Conservation (phyloP, 2,888 invertebrate species). For the Mimachlamys varia region DNA sequence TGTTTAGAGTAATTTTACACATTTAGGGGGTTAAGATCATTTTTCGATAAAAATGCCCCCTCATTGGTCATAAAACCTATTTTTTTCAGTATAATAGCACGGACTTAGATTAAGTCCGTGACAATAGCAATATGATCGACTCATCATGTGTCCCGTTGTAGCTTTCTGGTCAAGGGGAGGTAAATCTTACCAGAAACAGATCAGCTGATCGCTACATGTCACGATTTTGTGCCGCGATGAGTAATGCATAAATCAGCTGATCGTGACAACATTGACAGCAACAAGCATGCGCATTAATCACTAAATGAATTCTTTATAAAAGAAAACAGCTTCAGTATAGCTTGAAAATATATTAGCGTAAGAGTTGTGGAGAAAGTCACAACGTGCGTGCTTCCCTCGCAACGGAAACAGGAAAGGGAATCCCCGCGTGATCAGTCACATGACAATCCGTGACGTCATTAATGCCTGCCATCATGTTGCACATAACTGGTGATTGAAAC, state of each 20-base stretch:
- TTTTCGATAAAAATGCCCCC: too few species aligned
- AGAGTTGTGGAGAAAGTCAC: not conserved
- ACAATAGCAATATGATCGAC: too few species aligned
- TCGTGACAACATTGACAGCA: not conserved
- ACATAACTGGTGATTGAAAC: not conserved
- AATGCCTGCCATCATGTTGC: slow-evolving; percentile 49
- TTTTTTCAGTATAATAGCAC: too few species aligned
- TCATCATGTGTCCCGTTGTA: too few species aligned
- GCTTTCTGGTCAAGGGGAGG: not conserved
- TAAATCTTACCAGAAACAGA: not conserved
- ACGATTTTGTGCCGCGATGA: not conserved
- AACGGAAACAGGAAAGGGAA: slow-evolving; percentile 57
- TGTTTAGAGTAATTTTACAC: too few species aligned
- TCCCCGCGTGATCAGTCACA: slow-evolving; percentile 62
- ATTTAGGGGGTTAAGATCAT: too few species aligned
- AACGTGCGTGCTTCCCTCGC: slow-evolving; percentile 49
- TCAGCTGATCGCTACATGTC: not conserved
- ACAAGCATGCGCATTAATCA: not conserved
- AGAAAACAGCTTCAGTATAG: not conserved
- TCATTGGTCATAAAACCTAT: too few species aligned
- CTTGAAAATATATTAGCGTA: not conserved
- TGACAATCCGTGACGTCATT: slow-evolving; percentile 61
- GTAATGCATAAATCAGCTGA: slow-evolving; percentile 11
- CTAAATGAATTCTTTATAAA: not conserved
- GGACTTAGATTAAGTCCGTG: too few species aligned